Evolutionary conservation across 2,888 invertebrate species (phyloP).

Genomic region (Tenodera sinensis): DNA sequence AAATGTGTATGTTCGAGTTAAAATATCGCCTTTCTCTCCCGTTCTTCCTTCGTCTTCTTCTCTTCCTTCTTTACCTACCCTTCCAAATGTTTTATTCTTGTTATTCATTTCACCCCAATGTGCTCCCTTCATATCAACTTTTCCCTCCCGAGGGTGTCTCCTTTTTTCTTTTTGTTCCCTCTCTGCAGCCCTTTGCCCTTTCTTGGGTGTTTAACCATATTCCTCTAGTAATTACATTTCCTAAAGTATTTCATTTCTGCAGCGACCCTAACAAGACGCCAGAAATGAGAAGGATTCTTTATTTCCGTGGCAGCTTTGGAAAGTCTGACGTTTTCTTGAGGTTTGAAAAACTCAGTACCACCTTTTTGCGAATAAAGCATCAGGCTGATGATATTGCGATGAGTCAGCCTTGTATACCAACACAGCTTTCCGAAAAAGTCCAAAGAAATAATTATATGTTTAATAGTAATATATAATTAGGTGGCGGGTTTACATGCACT

Average conservation of each 20-base stretch:
- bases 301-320: too few species aligned
- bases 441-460: too few species aligned
- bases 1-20: neutral
- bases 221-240: neutral
- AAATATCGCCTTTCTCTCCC: neutral
- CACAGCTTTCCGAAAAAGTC: neutral
- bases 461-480: too few species aligned
- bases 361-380: too few species aligned
- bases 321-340: too few species aligned
- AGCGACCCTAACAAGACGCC: neutral
- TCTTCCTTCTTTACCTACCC: neutral
- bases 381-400: too few species aligned
- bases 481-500: too few species aligned
- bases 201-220: neutral
- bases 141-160: neutral
- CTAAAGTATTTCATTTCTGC: neutral
- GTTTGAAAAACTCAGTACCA: too few species aligned
- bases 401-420: too few species aligned
- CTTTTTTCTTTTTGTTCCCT: neutral
- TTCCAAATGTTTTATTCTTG: neutral
- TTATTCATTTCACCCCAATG: neutral
- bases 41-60: neutral
- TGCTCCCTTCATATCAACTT: neutral
- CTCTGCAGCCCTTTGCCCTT: neutral
- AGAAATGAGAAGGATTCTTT: too few species aligned